Conservation (phyloP, 1,140 invertebrate genomes). For the Aphaenogaster ashmeadi region DNA sequence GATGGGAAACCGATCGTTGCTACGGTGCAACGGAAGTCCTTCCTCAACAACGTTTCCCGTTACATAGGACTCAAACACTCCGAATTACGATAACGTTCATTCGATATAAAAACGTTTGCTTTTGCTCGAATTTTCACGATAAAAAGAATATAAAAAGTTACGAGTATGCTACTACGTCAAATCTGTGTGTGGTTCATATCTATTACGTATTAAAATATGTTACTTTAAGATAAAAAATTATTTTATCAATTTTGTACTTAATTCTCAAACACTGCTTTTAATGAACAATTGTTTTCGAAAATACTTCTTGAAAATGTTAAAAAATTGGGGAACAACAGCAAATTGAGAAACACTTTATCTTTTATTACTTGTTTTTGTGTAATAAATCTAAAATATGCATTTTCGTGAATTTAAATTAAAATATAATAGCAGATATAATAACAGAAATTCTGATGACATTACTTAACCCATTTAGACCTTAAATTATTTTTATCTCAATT, state of each 20-base stretch:
- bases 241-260: background rate
- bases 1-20: slow-evolving; percentile 64
- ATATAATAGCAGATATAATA: background rate
- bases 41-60: slow-evolving; percentile 56
- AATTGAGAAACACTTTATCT: background rate
- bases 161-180: background rate
- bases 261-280: background rate
- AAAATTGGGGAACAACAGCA: background rate
- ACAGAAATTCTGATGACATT: background rate
- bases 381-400: background rate
- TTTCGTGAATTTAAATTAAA: background rate
- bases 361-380: background rate
- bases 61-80: slow-evolving; percentile 51
- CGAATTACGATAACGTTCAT: slow-evolving; percentile 56
- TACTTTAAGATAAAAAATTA: background rate
- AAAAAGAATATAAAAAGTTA: background rate
- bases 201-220: background rate
- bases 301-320: background rate
- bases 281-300: background rate
- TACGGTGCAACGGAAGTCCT: slow-evolving; percentile 56
- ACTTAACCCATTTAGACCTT: too few species aligned
- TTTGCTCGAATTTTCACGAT: background rate
- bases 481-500: too few species aligned
- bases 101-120: slow-evolving; percentile 29
- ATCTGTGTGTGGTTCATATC: background rate